These are phyloP conservation scores for Carassius carassius DNA, from an alignment of 2,113 vertebrate genomes.

Conservation along the genomic window DNA sequence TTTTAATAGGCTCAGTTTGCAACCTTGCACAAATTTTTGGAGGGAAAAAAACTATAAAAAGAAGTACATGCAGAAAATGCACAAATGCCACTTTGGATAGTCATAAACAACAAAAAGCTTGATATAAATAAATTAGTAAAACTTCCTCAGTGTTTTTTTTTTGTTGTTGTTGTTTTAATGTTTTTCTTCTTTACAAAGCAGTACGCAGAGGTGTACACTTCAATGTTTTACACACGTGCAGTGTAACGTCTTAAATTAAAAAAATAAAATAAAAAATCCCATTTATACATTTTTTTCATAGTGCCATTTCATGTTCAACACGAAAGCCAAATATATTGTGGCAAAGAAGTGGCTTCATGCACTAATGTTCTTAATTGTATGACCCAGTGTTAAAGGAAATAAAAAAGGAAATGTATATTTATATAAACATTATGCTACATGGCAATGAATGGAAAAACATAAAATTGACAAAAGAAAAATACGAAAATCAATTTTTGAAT, in stretches of 20 bases:
- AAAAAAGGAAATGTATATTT: slow-evolving; percentile 8
- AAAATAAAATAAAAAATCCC: no score
- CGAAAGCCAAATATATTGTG: slow-evolving; percentile 68
- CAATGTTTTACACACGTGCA: slow-evolving; percentile 84
- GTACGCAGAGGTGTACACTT: slow-evolving; percentile 90
- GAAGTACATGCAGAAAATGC: slow-evolving; percentile 89
- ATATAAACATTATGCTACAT: slow-evolving; percentile 41
- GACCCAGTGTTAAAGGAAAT: slow-evolving; percentile 63
- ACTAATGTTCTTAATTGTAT: slow-evolving; percentile 67
- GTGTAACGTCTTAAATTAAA: slow-evolving; percentile 67
- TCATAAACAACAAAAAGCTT: slow-evolving; percentile 81
- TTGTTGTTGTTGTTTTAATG: slow-evolving; percentile 25
- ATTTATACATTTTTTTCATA: slow-evolving; percentile 52
- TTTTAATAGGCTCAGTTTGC: slow-evolving; percentile 94
- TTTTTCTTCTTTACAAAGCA: slow-evolving; percentile 82
- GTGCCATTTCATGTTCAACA: slow-evolving; percentile 77
- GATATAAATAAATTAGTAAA: slow-evolving; percentile 99
- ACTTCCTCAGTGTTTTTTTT: slow-evolving; percentile 95
- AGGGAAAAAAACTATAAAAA: slow-evolving; percentile 81
- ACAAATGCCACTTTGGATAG: slow-evolving; percentile 89
- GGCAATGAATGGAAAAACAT: slow-evolving; percentile 34
- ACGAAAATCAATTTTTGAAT: neutral
- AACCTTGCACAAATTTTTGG: slow-evolving; percentile 79
- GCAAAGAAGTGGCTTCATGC: slow-evolving; percentile 70
- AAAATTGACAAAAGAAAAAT: neutral